Conservation (phyloP, 2,113 vertebrate species). For the Strix aluco region DNA sequence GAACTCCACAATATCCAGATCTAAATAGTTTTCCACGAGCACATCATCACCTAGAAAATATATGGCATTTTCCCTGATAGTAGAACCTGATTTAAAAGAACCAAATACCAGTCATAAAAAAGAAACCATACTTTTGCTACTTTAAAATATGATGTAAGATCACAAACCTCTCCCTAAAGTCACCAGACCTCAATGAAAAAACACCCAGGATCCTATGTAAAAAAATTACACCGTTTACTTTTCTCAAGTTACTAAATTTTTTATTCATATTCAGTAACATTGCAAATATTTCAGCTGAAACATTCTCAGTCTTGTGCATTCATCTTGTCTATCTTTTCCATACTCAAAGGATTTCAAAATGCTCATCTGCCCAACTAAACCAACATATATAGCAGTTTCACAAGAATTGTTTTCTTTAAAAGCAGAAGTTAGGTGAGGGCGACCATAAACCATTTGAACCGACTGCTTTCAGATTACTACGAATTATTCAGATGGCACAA, state of each 20-base stretch:
- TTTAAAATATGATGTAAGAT: background rate
- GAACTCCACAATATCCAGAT: background rate
- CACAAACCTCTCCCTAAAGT: background rate
- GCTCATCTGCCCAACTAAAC: background rate
- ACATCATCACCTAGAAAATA: background rate
- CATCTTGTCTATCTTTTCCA: background rate
- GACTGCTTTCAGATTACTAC: rapidly evolving
- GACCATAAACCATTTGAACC: background rate
- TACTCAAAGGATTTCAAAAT: background rate
- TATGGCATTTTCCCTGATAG: rapidly evolving
- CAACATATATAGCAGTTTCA: background rate
- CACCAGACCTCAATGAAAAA: background rate
- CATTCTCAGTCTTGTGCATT: background rate
- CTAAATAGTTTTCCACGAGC: background rate
- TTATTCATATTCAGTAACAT: background rate
- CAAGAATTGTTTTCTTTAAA: rapidly evolving
- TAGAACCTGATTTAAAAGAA: background rate
- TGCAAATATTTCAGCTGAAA: background rate
- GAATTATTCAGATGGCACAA: background rate
- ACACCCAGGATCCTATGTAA: background rate
- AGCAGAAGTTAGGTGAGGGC: background rate
- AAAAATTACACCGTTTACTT: background rate
- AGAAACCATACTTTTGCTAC: background rate
- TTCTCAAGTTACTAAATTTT: background rate
- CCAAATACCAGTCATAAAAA: rapidly evolving